phyloP scores from a whole-genome alignment of 2,797 vertebrate species.

The Intellagama lesueurii region DNA sequence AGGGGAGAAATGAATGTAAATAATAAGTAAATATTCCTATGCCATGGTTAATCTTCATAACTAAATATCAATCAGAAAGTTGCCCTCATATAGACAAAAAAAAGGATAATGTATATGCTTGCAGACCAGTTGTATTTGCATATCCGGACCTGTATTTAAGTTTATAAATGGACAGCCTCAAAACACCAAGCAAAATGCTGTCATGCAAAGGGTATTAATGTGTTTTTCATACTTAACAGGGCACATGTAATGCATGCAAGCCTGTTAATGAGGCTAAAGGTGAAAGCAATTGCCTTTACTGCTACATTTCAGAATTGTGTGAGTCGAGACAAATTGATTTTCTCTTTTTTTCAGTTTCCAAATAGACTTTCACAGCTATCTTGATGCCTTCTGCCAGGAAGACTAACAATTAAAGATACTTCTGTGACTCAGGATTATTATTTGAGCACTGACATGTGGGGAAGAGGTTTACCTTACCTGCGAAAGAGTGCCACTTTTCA shows the following conservation, averaged over 20 bases:
- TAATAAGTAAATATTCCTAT: not conserved
- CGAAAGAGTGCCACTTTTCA: not conserved
- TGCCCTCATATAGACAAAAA: not conserved
- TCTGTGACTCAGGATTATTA: not conserved
- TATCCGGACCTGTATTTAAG: not conserved
- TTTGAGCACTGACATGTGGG: not conserved
- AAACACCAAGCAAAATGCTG: not conserved
- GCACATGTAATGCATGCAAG: not conserved
- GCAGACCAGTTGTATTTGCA: not conserved
- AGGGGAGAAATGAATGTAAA: not conserved
- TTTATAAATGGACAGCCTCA: not conserved
- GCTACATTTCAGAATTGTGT: not conserved
- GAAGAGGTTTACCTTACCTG: slow-evolving; percentile 30
- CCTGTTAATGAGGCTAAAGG: not conserved
- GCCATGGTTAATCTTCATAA: not conserved
- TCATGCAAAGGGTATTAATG: not conserved
- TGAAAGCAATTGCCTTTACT: slow-evolving; percentile 26
- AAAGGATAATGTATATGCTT: not conserved
- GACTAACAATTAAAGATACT: accelerated
- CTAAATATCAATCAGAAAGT: no score
- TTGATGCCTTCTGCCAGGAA: slow-evolving; percentile 2
- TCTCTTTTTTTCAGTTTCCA: not conserved
- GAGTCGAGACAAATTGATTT: slow-evolving; percentile 23
- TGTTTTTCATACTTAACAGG: not conserved
- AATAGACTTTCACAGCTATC: not conserved